Evolutionary conservation across 2,113 vertebrate genomes (phyloP), one percentile per base, ranked within the genome.

Genomic region (Rhinoptilus africanus): DNA sequence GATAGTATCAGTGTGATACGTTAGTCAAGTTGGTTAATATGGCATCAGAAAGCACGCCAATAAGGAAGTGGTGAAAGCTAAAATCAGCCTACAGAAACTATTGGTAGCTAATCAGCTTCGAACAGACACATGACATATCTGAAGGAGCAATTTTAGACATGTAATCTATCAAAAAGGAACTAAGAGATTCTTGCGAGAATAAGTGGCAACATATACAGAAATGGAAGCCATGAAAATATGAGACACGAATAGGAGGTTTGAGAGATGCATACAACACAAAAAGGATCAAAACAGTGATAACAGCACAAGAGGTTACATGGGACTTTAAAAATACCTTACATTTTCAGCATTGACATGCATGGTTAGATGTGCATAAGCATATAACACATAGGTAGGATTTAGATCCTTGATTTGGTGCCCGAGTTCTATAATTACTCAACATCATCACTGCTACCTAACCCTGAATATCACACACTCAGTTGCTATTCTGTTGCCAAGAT

Each of bases 401-500:
- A 67, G 13, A 57, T 45, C 12, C 20, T 51, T 74, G 13, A 74
- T 88, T 91, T 83, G 22, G 20, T 80, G 47, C 17, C 50, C 54
- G 57, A 63, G 2, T 59, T 81, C 73, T 60, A 72, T 94, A 97
- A 93, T 84, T 50, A 81, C 15, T 91, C 69, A 47, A 34, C 73
- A 75, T 43, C 73, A 91, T 45, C 39, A 27, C 26, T 81, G 28
- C 77, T 76, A 66, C 30, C 84, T 75, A 91, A 92, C 72, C 15
- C 7, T 72, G 41, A 57, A 26, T 77, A 89, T 74, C 68, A 96
- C 89, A 78, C 30, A 56, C 28, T 77, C 51, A 87, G 76, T 51
- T 87, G 37, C 34, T 92, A 63, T 81, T 96, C 34, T 92, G 59
- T 85, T 96, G 86, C 73, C 73, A 96, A 96, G 76, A 91, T 3